phyloP scores from a whole-genome alignment of 2,113 vertebrate genomes.

The Passer domesticus region DNA sequence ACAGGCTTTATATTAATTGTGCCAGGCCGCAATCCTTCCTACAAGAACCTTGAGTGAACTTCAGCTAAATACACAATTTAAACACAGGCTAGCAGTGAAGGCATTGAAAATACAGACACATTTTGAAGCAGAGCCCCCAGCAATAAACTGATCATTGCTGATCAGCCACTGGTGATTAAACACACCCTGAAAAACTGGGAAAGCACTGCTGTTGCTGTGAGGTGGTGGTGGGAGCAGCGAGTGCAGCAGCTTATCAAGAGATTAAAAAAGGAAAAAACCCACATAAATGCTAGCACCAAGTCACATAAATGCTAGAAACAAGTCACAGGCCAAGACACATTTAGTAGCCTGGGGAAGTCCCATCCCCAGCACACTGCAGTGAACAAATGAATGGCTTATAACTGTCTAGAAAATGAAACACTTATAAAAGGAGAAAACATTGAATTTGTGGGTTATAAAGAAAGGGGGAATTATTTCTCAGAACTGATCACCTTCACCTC shows the following conservation, averaged over 20 bases:
- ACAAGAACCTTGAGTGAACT: not conserved
- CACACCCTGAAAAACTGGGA: not conserved
- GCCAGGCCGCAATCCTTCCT: not conserved
- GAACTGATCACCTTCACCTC: not conserved
- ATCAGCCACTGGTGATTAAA: not conserved
- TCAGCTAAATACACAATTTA: not conserved
- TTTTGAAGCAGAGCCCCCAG: not conserved
- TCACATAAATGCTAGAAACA: no score
- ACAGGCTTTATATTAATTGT: not conserved
- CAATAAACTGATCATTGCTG: not conserved
- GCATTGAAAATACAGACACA: not conserved
- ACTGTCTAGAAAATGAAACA: not conserved
- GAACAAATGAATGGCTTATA: not conserved
- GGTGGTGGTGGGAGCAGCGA: not conserved
- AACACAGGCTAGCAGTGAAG: not conserved
- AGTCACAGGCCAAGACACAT: not conserved
- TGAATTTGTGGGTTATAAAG: not conserved
- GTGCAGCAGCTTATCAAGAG: not conserved
- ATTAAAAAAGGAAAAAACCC: not conserved
- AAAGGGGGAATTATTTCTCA: not conserved
- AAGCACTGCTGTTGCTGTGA: not conserved
- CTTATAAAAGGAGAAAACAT: not conserved
- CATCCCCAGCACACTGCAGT: fast-evolving
- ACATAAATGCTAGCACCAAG: not conserved
- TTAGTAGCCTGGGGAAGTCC: not conserved